Percentiles rank a stretch among this genome's conserved stretches.
phyloP scores from a whole-genome alignment of 2,888 invertebrate species.

The Eledone cirrhosa region DNA sequence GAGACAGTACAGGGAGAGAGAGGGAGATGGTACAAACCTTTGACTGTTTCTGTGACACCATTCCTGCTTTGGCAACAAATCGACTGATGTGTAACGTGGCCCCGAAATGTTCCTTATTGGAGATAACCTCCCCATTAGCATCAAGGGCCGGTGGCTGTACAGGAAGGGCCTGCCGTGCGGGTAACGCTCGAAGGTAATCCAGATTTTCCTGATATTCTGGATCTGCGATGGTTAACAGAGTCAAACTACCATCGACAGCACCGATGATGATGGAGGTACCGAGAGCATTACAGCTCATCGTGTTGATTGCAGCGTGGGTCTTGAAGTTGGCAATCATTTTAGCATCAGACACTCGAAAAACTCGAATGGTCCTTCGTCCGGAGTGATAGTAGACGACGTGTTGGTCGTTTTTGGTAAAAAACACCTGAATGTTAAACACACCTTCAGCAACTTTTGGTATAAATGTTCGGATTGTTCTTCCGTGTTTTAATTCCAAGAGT shows the following conservation, averaged over 20 bases:
- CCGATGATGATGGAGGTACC: conserved; percentile 75
- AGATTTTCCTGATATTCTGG: conserved; percentile 55
- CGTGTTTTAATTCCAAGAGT: conserved; percentile 86
- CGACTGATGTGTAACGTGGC: conserved; percentile 61
- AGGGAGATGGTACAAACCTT: conserved; percentile 60
- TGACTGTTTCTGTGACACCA: conserved; percentile 47
- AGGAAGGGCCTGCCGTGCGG: conserved; percentile 50
- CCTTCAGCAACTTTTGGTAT: conserved; percentile 92
- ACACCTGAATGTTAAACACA: conserved; percentile 88
- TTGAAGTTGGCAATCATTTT: conserved; percentile 87
- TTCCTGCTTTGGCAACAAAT: conserved; percentile 61
- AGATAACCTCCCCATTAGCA: conserved; percentile 44
- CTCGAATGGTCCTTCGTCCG: conserved; percentile 90
- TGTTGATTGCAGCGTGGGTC: conserved; percentile 62
- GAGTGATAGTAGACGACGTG: conserved; percentile 98
- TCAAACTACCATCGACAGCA: conserved; percentile 92
- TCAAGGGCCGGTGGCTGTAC: conserved; percentile 34
- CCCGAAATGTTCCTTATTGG: conserved; percentile 54
- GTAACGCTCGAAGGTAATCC: conserved; percentile 54
- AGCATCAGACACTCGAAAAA: conserved; percentile 90
- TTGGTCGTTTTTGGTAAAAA: conserved; percentile 92
- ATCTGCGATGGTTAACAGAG: conserved; percentile 85
- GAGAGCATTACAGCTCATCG: conserved; percentile 59
- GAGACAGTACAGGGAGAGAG: no score
- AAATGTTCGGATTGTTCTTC: conserved; percentile 85